Evolutionary conservation across 2,113 vertebrate species (phyloP).

Genomic region (Erinaceus europaeus): DNA sequence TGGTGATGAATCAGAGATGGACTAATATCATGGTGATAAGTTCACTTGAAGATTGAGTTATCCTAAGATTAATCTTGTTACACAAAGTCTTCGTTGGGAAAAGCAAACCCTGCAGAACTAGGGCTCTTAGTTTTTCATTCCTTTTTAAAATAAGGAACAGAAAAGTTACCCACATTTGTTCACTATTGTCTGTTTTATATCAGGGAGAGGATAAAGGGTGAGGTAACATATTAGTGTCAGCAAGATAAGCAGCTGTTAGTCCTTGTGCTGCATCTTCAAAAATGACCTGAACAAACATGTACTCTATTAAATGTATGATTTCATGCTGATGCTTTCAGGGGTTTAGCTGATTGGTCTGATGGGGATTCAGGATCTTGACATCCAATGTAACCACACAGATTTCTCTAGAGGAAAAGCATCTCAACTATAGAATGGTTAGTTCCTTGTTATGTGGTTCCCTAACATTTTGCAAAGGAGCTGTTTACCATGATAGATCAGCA

Average conservation of each 20-base stretch:
- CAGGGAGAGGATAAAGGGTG: not conserved
- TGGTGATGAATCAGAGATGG: not conserved
- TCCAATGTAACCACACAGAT: not conserved
- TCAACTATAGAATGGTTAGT: not conserved
- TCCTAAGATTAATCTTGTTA: not conserved
- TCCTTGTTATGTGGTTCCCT: not conserved
- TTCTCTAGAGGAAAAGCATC: not conserved
- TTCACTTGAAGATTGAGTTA: not conserved
- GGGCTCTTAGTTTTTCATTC: not conserved
- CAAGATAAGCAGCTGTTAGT: not conserved
- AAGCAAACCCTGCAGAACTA: not conserved
- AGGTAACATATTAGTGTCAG: not conserved
- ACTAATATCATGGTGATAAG: not conserved
- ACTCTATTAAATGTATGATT: not conserved
- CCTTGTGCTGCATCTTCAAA: accelerated
- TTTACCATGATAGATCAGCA: not conserved
- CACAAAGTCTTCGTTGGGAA: not conserved
- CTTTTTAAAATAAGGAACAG: conserved; percentile 17
- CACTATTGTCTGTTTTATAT: not conserved
- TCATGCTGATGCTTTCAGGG: not conserved
- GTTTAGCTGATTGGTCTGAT: conserved; percentile 16
- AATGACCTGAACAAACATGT: accelerated
- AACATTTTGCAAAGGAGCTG: not conserved
- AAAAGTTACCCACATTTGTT: not conserved
- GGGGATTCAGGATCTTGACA: not conserved